Evolutionary conservation across 1,140 invertebrate genomes (phyloP), one percentile per base, ranked within the genome.

Genomic region (Oppia nitens): DNA sequence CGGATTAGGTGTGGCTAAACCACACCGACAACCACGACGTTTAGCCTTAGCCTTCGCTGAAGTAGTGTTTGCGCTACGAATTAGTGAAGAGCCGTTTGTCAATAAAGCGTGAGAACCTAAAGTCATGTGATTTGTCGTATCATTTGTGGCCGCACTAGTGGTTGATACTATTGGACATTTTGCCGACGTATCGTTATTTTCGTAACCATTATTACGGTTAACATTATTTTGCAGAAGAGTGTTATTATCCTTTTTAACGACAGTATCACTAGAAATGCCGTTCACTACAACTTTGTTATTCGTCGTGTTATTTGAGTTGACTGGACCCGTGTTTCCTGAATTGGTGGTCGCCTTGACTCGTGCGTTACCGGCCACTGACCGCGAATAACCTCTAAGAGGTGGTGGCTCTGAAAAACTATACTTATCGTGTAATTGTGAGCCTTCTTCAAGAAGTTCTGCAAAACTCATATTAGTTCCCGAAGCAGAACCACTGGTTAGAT

Each of bases 1-100:
- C 14, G 87, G 87, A 60, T 81, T 82, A 6, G 83, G 77, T 1
- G 87, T 87, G 20, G 86, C 85, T 72, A 87, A 86, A n/a, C 88
- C 88, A 77, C 88, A 92, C 61, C 87, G 76, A 70, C 88, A 93
- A 12, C 85, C 85, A 54, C 27, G 26, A 23, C 27, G 26, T 9
- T 48, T 28, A 28, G 14, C 47, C 4, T 29, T 20, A 0, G 20
- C 26, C 21, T 29, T 23, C 23, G 14, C 40, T 17, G 32, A 17
- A 40, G 32, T 40, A 6, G 32, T 9, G 17, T 40, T 40, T 17
- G 32, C 6, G 32, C 17, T 40, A 9, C 32, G 32, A 9, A 40
- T 40, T 40, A 40, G 17, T 9, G 32, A 40, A 6, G 32, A 40
- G 17, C 32, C 32, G 17, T 40, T 40, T 9, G 32, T 40, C 17